A percentile compares a stretch with the other conserved stretches of the same genome.
Evolutionary conservation across 2,113 vertebrate species (phyloP).

Genomic region (Phylloscopus trochilus): DNA sequence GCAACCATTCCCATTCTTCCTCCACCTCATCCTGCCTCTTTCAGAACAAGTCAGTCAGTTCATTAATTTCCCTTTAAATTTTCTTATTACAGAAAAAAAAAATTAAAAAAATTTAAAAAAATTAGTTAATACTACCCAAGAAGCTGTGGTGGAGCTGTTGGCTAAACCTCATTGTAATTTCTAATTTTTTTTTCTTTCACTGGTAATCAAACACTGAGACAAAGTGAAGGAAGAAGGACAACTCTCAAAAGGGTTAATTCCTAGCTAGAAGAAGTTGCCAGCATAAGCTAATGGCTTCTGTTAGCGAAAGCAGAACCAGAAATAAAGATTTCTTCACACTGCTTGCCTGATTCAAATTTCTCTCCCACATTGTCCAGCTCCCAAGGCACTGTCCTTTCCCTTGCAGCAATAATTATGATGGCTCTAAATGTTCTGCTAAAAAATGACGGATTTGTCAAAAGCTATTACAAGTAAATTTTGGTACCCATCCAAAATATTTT

Average conservation of each 20-base stretch:
- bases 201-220: background rate
- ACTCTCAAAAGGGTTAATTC: background rate
- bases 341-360: background rate
- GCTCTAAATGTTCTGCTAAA: background rate
- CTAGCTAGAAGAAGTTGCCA: background rate
- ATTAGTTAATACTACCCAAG: background rate
- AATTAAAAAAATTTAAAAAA: too few species aligned
- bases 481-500: background rate
- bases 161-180: background rate
- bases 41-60: background rate
- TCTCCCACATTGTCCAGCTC: background rate
- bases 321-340: background rate
- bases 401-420: background rate
- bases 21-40: background rate
- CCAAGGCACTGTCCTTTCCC: background rate
- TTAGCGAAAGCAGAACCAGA: background rate
- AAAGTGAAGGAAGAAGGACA: accelerated
- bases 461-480: background rate
- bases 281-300: background rate
- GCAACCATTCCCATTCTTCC: background rate
- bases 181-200: background rate
- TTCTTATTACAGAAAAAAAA: background rate
- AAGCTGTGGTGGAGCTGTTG: background rate
- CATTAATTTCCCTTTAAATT: background rate
- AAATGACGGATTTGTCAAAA: background rate